Conservation (phyloP, 2,888 invertebrate species). For the Dimorphilus gyrociliatus region DNA sequence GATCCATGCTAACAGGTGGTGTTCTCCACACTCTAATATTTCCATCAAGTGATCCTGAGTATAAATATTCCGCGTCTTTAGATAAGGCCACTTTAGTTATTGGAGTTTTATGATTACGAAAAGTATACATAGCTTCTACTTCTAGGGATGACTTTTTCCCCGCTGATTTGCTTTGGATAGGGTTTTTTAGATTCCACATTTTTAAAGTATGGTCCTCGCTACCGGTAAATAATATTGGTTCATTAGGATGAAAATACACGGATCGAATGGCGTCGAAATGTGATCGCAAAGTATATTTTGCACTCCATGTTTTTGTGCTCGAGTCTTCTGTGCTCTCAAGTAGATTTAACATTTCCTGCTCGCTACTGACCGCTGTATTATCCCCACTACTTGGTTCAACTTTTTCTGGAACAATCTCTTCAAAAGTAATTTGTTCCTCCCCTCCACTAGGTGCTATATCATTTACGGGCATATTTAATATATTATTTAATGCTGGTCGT, state of each 20-base stretch:
- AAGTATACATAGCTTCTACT: conserved; percentile 96
- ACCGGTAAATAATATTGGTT: conserved; percentile 88
- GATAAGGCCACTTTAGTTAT: conserved; percentile 87
- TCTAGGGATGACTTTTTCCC: conserved; percentile 60
- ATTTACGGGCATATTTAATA: no score
- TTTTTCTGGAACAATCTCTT: no score
- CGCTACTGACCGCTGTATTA: no score
- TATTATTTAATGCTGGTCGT: no score
- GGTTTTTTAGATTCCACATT: conserved; percentile 97
- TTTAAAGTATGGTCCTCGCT: conserved; percentile 98
- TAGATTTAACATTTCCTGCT: no score
- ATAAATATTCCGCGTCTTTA: conserved; percentile 77
- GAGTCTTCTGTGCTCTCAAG: no score
- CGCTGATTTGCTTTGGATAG: no score
- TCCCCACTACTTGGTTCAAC: no score
- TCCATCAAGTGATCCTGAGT: conserved; percentile 84
- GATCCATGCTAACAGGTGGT: conserved; percentile 79
- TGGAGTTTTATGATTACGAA: conserved; percentile 77
- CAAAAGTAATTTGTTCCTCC: no score
- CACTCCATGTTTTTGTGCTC: conserved; percentile 39
- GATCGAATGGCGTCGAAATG: conserved; percentile 42
- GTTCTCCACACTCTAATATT: conserved; percentile 91
- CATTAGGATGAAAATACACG: conserved; percentile 52
- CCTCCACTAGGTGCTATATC: no score
- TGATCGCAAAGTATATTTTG: conserved; percentile 71